These are phyloP conservation scores for Choristoneura rosaceana DNA, from an alignment of 2,888 invertebrate species.

Conservation along the genomic window DNA sequence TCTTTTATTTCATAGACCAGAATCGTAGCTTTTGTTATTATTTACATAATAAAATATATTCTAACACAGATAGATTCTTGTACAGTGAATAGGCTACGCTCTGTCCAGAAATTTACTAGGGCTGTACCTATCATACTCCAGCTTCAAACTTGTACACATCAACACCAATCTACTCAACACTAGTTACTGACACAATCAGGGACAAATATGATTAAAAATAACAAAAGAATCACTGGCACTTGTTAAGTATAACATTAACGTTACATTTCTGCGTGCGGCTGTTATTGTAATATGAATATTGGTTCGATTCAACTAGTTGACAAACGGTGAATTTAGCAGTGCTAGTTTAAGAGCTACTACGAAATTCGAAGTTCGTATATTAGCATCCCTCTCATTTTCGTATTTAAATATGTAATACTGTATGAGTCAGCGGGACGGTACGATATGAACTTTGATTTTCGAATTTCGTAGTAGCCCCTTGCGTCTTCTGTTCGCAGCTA, in stretches of 20 bases:
- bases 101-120: neutral
- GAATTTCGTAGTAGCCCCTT: too few species aligned
- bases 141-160: neutral
- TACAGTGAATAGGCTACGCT: neutral
- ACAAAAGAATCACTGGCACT: neutral
- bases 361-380: too few species aligned
- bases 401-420: too few species aligned
- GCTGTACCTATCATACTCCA: neutral
- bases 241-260: neutral
- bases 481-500: too few species aligned
- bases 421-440: too few species aligned
- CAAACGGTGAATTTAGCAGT: too few species aligned
- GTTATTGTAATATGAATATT: neutral
- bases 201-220: neutral
- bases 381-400: too few species aligned
- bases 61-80: neutral
- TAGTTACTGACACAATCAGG: neutral
- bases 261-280: neutral
- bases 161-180: neutral
- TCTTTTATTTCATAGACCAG: conserved; percentile 2
- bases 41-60: neutral
- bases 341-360: too few species aligned
- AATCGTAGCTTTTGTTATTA: neutral
- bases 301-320: too few species aligned
- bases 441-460: too few species aligned